Conservation (phyloP, 2,888 invertebrate species). For the Drosophila infuscata region DNA sequence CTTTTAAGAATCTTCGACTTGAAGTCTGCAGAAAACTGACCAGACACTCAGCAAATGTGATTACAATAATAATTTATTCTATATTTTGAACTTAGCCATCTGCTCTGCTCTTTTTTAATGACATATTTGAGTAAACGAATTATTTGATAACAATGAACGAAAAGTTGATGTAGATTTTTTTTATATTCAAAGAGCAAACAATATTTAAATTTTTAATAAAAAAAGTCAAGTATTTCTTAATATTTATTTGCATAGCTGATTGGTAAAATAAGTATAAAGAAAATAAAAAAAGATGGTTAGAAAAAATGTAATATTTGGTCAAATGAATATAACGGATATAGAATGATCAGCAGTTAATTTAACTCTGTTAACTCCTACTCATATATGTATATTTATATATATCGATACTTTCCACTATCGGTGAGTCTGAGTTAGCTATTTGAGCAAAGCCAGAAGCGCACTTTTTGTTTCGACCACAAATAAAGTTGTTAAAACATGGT, state of each 20-base stretch:
- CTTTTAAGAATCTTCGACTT: constrained; percentile 19
- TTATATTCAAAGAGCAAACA: neutral
- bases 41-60: neutral
- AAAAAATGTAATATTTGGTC: neutral
- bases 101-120: neutral
- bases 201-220: neutral
- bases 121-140: neutral
- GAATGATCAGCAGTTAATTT: too few species aligned
- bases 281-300: neutral
- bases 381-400: too few species aligned
- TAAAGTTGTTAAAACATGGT: too few species aligned
- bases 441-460: too few species aligned
- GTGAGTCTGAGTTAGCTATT: too few species aligned
- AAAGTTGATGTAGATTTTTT: neutral
- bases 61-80: neutral
- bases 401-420: too few species aligned
- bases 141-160: neutral
- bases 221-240: neutral
- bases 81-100: neutral
- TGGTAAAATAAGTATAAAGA: neutral
- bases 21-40: neutral
- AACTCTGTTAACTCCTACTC: too few species aligned
- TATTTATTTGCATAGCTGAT: too few species aligned
- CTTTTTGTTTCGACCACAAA: too few species aligned
- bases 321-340: too few species aligned